Base-by-base conservation (phyloP, 2,888 invertebrate genomes). In the Himalopsyche anomala region DNA sequence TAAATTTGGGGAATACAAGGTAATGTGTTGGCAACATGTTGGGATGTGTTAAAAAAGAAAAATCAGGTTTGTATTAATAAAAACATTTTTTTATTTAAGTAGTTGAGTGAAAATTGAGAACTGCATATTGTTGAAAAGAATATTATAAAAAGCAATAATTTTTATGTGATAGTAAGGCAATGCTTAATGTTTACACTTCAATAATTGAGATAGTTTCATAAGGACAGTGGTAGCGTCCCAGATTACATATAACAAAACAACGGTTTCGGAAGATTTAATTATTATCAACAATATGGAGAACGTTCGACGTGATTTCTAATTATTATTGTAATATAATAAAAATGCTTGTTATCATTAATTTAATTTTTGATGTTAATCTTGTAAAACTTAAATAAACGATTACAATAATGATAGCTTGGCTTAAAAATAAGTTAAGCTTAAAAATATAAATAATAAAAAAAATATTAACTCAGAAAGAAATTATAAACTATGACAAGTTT, bases 381-480 rank as follows among this genome's bases (percentile, higher is more conserved):
- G 86, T 83, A 80, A 81, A 80, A 83, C 62, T 82, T 82, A 85
- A 80, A 85, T 83, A 81, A 83, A 42, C 36, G 74, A 74, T 74
- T 74, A 74, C 74, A 51, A 86, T 86, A 79, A 85, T 82, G 51
- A 83, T 42, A 83, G 42, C 79, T 40, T 86, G 82, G 79, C 84
- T 86, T 88, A 82, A 81, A 88, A 84, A 88, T 89, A 89, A 83
- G 89, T 89, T 89, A 89, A 87, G 79, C 81, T 88, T 85, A 89
- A 80, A 90, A 89, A 88, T 90, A 86, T 85, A 82, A 83, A 80
- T 82, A 85, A 28, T 28, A 36, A 82, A 81, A 86, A 84, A 86
- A 69, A 84, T 82, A 80, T 42, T 45, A 51, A 80, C 42, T 80
- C 51, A 28, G 80, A 80, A 80, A 45, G 51, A 51, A 80, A 80